Conservation (phyloP, 1,140 invertebrate species). For the Scaptomyza pallida region DNA sequence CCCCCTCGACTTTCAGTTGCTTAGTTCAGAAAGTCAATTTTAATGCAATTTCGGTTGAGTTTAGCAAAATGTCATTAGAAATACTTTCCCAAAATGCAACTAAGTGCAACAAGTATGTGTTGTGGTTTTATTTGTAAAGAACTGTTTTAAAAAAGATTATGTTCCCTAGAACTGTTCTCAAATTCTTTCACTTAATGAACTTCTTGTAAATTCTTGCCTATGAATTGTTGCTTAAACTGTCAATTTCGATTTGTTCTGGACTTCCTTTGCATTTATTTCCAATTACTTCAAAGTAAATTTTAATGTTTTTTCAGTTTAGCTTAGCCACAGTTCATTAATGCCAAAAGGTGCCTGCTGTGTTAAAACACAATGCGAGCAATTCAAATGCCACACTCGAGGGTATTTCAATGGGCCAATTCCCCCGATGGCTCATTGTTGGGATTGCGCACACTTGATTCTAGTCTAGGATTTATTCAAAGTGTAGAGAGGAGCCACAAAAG, state of each 20-base stretch:
- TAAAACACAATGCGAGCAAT: too few species aligned
- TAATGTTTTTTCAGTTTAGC: conserved; percentile 55
- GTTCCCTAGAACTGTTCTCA: too few species aligned
- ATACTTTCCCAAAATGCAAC: too few species aligned
- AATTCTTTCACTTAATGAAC: too few species aligned
- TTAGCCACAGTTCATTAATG: conserved; percentile 41
- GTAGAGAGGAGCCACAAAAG: not conserved
- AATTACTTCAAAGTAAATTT: conserved; percentile 43
- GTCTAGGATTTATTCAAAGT: not conserved
- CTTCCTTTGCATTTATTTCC: too few species aligned
- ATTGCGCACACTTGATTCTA: not conserved
- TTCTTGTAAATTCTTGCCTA: too few species aligned
- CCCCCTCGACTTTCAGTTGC: conserved; percentile 1
- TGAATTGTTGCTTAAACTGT: not conserved
- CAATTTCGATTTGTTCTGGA: too few species aligned
- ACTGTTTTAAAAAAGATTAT: too few species aligned
- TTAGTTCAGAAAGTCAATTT: conserved; percentile 64
- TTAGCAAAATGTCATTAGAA: too few species aligned
- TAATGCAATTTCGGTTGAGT: conserved; percentile 56
- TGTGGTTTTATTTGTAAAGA: too few species aligned
- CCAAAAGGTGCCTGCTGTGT: not conserved
- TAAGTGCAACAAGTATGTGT: too few species aligned
- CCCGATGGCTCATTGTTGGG: not conserved
- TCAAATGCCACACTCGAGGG: not conserved
- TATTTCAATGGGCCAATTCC: not conserved